Percentiles rank a stretch among this genome's conserved stretches.
Evolutionary conservation across 2,797 vertebrate genomes (phyloP).

Genomic region (Brachyrhaphis roseni): DNA sequence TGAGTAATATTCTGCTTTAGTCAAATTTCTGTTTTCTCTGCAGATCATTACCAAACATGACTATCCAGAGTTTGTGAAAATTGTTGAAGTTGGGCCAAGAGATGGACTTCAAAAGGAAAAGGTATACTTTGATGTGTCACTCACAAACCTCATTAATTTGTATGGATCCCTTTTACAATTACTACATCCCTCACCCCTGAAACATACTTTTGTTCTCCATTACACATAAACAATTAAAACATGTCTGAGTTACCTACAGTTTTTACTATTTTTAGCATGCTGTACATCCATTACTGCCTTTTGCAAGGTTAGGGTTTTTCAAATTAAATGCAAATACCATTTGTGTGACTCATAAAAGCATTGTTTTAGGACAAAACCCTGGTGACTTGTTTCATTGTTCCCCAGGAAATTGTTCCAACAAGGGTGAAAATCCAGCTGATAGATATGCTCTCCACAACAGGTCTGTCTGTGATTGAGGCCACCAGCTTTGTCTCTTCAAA

Average conservation of each 20-base stretch:
- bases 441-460: conserved; percentile 91
- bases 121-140: conserved; percentile 73
- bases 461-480: conserved; percentile 91
- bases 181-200: conserved; percentile 9
- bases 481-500: conserved; percentile 97
- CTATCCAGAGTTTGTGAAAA: conserved; percentile 90
- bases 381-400: conserved; percentile 59
- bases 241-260: conserved; percentile 56
- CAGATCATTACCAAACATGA: conserved; percentile 79
- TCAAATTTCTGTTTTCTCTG: conserved; percentile 39
- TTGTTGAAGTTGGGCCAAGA: conserved; percentile 96
- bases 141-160: conserved; percentile 36
- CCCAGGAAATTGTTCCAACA: conserved; percentile 91
- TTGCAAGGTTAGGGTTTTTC: conserved; percentile 12
- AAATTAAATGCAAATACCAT: conserved; percentile 23
- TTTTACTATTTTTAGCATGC: not conserved
- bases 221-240: conserved; percentile 36
- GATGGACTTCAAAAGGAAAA: conserved; percentile 98
- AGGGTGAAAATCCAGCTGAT: conserved; percentile 94
- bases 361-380: conserved; percentile 54
- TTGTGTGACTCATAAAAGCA: conserved; percentile 8
- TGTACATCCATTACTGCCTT: conserved; percentile 50
- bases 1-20: conserved; percentile 9
- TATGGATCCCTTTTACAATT: conserved; percentile 21
- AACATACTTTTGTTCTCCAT: conserved; percentile 33